Evolutionary conservation across 2,888 invertebrate species (phyloP), one percentile per base, ranked within the genome.

Genomic region (Protophormia terraenovae): DNA sequence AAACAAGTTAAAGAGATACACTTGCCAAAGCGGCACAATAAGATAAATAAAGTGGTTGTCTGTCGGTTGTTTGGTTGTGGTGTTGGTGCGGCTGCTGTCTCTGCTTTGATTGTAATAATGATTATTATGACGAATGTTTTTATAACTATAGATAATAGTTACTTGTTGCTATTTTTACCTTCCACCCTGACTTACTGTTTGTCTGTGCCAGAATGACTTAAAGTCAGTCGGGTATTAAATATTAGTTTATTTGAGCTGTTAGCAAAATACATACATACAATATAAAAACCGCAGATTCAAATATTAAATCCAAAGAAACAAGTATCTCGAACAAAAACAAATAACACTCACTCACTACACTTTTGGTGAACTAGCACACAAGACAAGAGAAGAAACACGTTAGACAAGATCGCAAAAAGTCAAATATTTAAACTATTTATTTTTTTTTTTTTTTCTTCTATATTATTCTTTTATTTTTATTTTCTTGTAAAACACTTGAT

Each of bases 11-110:
- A 67, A 41, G 50, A 55, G 55, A 83, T 60, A 75, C 84, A 84
- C 72, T 83, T 78, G 79, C 67, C 60, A 72, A 69, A 8, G 45
- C 75, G 27, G 38, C 47, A 78, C 77, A 78, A 76, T 69, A 85
- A 82, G 62, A 85, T 85, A n/a, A n/a, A n/a, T n/a, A 62, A 85
- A 85, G 78, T 85, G 85, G 69, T 82, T 84, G 60, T 79, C 32
- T 58, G 72, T 60, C 60, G 58, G 27, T 41, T 72, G 29, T 47
- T 38, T 3, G 19, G 67, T 60, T 3, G 72, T 55, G 55, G 53
- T 35, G 50, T 0, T 69, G 41, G n/a, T 55, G 73, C 29, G 60
- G 19, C 2, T 47, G 35, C 3, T 69, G 47, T 1, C 47, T 38
- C 45, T 29, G 35, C 7, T 60, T 38, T 45, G 32, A 22, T 79